Base-by-base conservation (phyloP, 2,797 vertebrate genomes). In the Synaphobranchus kaupii region DNA sequence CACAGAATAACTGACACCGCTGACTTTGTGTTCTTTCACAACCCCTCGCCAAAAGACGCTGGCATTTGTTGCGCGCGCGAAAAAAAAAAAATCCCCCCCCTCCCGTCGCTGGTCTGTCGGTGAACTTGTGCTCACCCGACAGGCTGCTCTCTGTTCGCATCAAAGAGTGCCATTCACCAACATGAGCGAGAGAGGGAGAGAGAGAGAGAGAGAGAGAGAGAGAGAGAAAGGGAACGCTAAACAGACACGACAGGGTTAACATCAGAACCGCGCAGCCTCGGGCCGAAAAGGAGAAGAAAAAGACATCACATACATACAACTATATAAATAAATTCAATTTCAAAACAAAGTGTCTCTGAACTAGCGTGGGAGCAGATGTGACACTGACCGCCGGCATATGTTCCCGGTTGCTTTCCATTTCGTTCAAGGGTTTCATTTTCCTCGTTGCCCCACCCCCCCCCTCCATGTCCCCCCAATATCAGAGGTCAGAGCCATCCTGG, bases 401-500 rank as follows among this genome's bases (percentile, higher is more conserved):
- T 25, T 86, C 82, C 87, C 85, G 56, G 83, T 85, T 86, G 73
- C 84, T 60, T 85, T 88, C 83, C 73, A n/a, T 60, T 88, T 56
- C 58, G 87, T 73, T 87, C 81, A 87, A 85, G 25, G 85, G 66
- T 82, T 88, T 85, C 85, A 85, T 87, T 85, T 66, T 83, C 48
- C 82, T 85, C 12, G 60, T 88, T 85, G 28, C 82, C 48, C 60
- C 83, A 66, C 25, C 44, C 31, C 84, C 56, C 85, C 80, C n/a
- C 54, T 17, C 58, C 58, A 28, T 87, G 78, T 84, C 39, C 82
- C 47, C 60, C 47, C 84, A 34, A 89, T 89, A 34, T 34, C 73
- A 87, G 89, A 90, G 89, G 90, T 91, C 90, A 92, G 83, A 86
- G 88, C 85, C 39, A 82, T 90, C 88, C 88, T 87, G 88, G 66